A percentile compares a stretch with the other conserved stretches of the same genome.
phyloP scores from a whole-genome alignment of 2,113 vertebrate species.

The Seriola rivoliana region DNA sequence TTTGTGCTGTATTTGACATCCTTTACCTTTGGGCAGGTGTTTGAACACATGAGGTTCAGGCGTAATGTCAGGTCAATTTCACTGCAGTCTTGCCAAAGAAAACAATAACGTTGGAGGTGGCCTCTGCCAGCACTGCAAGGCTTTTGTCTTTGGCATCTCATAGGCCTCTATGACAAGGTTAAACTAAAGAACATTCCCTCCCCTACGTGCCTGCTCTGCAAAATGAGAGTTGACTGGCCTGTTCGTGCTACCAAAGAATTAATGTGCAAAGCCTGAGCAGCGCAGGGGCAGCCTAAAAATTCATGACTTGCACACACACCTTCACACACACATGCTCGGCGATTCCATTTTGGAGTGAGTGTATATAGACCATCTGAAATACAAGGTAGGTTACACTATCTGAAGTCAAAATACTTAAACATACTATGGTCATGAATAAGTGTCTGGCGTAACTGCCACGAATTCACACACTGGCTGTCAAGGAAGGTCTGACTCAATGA shows the following conservation, averaged over 20 bases:
- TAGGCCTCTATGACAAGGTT: conserved; percentile 79
- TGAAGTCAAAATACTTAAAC: not conserved
- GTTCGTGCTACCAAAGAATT: conserved; percentile 61
- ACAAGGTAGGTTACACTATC: not conserved
- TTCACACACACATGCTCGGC: not conserved
- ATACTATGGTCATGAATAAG: conserved; percentile 14
- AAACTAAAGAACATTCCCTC: conserved; percentile 75
- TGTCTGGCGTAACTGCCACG: not conserved
- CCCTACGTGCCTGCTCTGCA: conserved; percentile 66
- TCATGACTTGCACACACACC: conserved; percentile 31
- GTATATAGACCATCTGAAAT: conserved; percentile 11
- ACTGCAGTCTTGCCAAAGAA: conserved; percentile 58
- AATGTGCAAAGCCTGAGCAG: conserved; percentile 67
- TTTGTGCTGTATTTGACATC: conserved; percentile 41
- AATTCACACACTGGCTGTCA: conserved; percentile 18
- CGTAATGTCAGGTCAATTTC: conserved; percentile 58
- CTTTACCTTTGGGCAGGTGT: conserved; percentile 55
- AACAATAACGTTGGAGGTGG: conserved; percentile 62
- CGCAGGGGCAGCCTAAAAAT: conserved; percentile 48
- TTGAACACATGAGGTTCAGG: conserved; percentile 50
- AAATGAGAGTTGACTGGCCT: conserved; percentile 69
- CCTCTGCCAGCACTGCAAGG: conserved; percentile 65
- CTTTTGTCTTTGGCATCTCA: conserved; percentile 66
- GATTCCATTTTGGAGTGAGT: conserved; percentile 5
- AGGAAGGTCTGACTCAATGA: conserved; percentile 14